Base-by-base conservation (phyloP, 2,113 vertebrate species). In the Corythoichthys haematopterus region DNA sequence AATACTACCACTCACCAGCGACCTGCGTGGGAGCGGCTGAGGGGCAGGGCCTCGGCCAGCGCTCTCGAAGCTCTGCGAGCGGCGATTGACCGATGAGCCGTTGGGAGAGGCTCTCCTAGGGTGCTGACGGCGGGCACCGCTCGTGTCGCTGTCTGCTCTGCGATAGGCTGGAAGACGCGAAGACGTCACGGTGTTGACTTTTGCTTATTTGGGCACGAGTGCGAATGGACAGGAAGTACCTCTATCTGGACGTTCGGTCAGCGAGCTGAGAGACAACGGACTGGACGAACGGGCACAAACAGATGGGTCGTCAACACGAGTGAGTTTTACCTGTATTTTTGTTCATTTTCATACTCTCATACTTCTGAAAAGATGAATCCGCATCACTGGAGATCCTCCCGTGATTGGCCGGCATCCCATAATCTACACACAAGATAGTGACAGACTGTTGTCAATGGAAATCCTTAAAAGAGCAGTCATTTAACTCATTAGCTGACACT, bases 281-380 rank as follows among this genome's bases (percentile, higher is more conserved):
- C 86, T 88, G 77, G 7, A 69, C 9, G 35, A 7, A 74, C 43
- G 61, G 5, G 72, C n/a, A n/a, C n/a, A n/a, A n/a, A n/a, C n/a
- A n/a, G n/a, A 55, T 55, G 28, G n/a, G 20, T 33, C 52, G 20
- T 33, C 10, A 55, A 43, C 40, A 8, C 9, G 40, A 43, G 40
- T 43, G 6, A 43, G 40, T 8, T 43, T 8, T 43, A 4, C 40
- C 40, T 7, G 40, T 40, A 8, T 43, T 43, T 43, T 43, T 43
- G 20, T 28, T 28, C 10, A 10, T 52, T 67, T 46, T n/a, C n/a
- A 74, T 80, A 87, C 85, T 84, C 69, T 83, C 85, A 69, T 73
- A 86, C 82, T 79, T 84, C 65, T 79, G 84, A 53, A 84, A 88
- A 28, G 86, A 84, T 51, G 84, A 82, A 59, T 86, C 86, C 28